Conservation (phyloP, 2,797 vertebrate genomes). For the Cottoperca gobio region DNA sequence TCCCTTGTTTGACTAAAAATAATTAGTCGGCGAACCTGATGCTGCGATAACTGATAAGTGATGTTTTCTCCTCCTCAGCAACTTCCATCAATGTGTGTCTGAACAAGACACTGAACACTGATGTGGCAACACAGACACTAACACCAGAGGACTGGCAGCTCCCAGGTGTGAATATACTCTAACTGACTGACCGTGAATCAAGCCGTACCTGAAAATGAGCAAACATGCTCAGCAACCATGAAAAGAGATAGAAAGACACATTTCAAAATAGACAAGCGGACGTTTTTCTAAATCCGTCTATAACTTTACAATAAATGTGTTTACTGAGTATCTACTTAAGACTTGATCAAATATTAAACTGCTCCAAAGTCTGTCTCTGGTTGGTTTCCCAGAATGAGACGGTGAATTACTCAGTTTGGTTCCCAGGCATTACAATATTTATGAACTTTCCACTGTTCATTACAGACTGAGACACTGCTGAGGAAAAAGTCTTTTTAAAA, state of each 20-base stretch:
- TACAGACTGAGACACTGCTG: conserved; percentile 7
- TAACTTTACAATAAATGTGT: background rate
- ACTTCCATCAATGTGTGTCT: background rate
- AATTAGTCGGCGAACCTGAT: background rate
- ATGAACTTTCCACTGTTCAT: conserved; percentile 34
- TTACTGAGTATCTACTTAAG: background rate
- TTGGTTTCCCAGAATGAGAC: conserved; percentile 25
- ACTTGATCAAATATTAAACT: conserved; percentile 18
- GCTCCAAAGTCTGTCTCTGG: background rate
- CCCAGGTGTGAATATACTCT: background rate
- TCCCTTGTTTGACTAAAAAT: background rate
- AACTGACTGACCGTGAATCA: background rate
- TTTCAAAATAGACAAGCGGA: background rate
- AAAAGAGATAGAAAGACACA: background rate
- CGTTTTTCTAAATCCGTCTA: background rate
- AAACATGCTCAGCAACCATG: background rate
- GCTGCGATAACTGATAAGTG: background rate
- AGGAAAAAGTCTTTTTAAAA: background rate
- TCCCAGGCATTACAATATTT: conserved; percentile 46
- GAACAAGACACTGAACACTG: background rate
- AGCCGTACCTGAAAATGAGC: background rate
- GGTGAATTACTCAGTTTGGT: conserved; percentile 42
- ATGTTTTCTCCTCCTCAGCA: background rate
- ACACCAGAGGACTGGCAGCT: background rate
- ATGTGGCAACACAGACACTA: background rate